Percentiles rank a stretch among this genome's conserved stretches.
phyloP scores from a whole-genome alignment of 2,797 vertebrate species.

The Falco peregrinus region DNA sequence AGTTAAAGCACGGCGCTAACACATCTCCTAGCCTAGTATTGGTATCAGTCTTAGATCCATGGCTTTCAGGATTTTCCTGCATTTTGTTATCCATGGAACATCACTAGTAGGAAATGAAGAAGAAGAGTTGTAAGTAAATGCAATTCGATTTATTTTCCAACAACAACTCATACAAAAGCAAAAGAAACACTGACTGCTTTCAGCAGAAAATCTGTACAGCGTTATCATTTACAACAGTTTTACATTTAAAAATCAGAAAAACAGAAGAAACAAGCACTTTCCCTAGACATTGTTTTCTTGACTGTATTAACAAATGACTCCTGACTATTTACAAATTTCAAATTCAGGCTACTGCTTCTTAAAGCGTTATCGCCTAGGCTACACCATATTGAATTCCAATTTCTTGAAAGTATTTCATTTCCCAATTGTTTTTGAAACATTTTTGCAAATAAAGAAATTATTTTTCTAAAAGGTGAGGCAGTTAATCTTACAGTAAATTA shows the following conservation, averaged over 20 bases:
- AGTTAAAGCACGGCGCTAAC: neutral
- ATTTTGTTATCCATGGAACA: neutral
- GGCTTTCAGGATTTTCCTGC: neutral
- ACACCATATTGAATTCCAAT: neutral
- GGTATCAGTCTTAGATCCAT: neutral
- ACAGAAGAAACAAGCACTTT: neutral
- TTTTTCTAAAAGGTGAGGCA: neutral
- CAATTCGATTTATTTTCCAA: conserved; percentile 73
- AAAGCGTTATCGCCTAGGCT: neutral
- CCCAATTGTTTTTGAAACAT: neutral
- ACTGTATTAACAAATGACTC: neutral
- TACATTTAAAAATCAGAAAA: conserved; percentile 59
- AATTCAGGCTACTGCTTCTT: neutral
- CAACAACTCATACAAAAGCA: conserved; percentile 64
- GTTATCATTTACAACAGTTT: conserved; percentile 75
- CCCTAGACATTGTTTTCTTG: neutral
- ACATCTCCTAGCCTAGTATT: neutral
- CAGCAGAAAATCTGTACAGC: conserved; percentile 69
- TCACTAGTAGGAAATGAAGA: neutral
- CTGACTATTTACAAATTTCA: conserved; percentile 58
- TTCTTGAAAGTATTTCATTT: neutral
- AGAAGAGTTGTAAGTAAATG: neutral
- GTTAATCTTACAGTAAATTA: neutral
- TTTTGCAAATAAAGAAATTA: neutral
- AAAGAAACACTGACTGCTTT: conserved; percentile 64